A percentile compares a stretch with the other conserved stretches of the same genome.
These are phyloP conservation scores for Sporophila hypoxantha DNA, from an alignment of 2,113 vertebrate species.

Conservation along the genomic window DNA sequence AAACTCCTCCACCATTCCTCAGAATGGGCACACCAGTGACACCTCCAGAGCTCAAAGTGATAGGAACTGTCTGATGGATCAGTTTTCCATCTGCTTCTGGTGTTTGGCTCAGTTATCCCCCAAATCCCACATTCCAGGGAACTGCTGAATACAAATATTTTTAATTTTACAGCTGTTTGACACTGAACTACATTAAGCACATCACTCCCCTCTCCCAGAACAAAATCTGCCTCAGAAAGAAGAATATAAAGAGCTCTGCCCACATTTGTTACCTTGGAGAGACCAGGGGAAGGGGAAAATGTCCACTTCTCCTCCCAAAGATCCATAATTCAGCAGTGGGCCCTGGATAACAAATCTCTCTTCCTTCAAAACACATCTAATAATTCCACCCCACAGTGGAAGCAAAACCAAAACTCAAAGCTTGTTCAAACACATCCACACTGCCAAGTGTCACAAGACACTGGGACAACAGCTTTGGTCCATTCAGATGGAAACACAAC, in stretches of 20 bases:
- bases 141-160: not conserved
- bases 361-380: not conserved
- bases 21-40: rapidly evolving
- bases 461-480: not conserved
- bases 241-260: rapidly evolving
- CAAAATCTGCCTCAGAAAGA: not conserved
- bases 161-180: not conserved
- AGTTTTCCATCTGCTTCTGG: not conserved
- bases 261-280: not conserved
- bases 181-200: not conserved
- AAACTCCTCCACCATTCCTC: not conserved
- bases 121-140: not conserved
- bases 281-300: not conserved
- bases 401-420: not conserved
- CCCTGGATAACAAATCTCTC: not conserved
- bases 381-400: not conserved
- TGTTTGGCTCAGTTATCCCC: not conserved
- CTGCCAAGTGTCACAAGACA: not conserved
- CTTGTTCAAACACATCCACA: not conserved
- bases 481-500: not conserved
- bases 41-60: not conserved
- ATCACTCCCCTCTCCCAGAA: not conserved
- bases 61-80: not conserved
- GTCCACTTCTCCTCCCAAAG: not conserved
- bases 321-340: not conserved